These are phyloP conservation scores for Porites evermanni DNA, from an alignment of 92 coral and sea anemone species.

Conservation along the genomic window DNA sequence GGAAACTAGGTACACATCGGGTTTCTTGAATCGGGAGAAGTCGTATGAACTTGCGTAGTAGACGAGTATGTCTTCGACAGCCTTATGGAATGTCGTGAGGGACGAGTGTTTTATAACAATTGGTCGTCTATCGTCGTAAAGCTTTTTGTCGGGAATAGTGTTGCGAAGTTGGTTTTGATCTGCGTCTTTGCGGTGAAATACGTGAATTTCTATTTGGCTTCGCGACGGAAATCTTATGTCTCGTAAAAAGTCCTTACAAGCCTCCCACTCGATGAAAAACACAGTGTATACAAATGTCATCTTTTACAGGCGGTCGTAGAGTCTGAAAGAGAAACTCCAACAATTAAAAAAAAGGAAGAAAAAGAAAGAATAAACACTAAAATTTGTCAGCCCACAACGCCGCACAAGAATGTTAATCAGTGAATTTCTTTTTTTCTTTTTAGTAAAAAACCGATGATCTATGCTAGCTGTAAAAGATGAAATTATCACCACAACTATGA, in stretches of 20 bases:
- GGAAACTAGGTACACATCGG: conserved; percentile 88
- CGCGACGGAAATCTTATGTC: conserved; percentile 71
- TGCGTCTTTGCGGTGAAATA: conserved; percentile 80
- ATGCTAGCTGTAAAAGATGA: too few species aligned
- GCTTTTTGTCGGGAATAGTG: conserved; percentile 62
- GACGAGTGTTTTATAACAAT: conserved; percentile 75
- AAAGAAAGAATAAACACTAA: too few species aligned
- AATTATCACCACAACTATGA: too few species aligned
- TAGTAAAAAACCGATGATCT: too few species aligned
- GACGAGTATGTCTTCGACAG: conserved; percentile 82
- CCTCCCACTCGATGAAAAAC: conserved; percentile 78
- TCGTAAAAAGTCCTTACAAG: conserved; percentile 76
- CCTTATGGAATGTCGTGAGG: conserved; percentile 76
- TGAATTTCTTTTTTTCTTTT: too few species aligned
- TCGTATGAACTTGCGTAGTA: conserved; percentile 83
- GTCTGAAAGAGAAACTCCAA: neutral
- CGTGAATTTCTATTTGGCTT: conserved; percentile 83
- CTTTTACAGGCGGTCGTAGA: neutral
- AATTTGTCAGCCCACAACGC: too few species aligned
- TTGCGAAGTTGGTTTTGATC: conserved; percentile 64
- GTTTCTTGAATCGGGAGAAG: conserved; percentile 79
- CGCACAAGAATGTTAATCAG: too few species aligned
- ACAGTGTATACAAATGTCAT: conserved; percentile 81
- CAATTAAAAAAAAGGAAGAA: neutral
- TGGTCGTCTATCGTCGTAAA: conserved; percentile 79